Base-by-base conservation (phyloP, 2,113 vertebrate genomes). In the Nannospalax galili region DNA sequence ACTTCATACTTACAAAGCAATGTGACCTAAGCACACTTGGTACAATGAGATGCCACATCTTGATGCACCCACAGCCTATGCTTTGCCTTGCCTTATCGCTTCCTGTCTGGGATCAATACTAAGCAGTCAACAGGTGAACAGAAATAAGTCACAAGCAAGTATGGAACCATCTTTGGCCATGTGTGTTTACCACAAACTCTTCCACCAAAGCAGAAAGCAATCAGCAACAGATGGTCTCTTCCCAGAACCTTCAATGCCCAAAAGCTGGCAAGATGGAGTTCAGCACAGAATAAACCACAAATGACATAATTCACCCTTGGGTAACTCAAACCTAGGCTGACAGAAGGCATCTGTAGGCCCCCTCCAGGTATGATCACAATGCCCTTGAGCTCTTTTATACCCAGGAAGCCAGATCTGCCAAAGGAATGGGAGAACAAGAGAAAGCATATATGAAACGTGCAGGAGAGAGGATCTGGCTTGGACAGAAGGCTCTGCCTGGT, bases 21-120 rank as follows among this genome's bases (percentile, higher is more conserved):
- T 32, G 58, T 15, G 35, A 45, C 67, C 48, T 0, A 0, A 1
- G 17, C 32, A 8, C 0, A 0, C 19, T 2, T 28, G 26, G 22
- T 9, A 26, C n/a, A 17, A 15, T 17, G 30, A 14, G 0, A 0
- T 3, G 20, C 84, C 4, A 7, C 30, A 4, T 32, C 22, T 65
- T 19, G 65, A 70, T 30, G 45, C 28, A 12, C 42, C 65, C 37
- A 11, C 67, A 28, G 48, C 32, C 35, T 30, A 24, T 7, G 9
- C 60, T 80, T 62, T 17, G 30, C 32, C 62, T 81, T 28, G 70
- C 30, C 70, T 72, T 45, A 40, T 60, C 56, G 91, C 79, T 67
- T 84, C 56, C 69, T 17, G 9, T 26, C 81, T 81, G 58, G 10
- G 35, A 5, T 16, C 52, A 42, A 26, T 56, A 52, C 42, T 22